phyloP scores from a whole-genome alignment of 2,113 vertebrate species.

The Chamaea fasciata region DNA sequence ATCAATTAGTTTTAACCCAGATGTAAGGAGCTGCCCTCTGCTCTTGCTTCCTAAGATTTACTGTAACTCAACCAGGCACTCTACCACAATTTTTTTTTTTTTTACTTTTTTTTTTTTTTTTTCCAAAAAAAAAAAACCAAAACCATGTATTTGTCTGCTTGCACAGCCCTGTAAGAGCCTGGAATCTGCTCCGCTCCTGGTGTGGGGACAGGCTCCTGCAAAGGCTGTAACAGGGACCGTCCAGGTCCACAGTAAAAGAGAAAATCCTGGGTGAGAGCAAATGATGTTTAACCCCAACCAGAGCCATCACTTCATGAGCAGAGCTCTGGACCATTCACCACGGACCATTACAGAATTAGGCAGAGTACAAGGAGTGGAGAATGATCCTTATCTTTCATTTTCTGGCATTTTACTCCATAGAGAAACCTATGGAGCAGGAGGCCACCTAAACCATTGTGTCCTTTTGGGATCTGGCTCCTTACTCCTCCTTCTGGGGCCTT shows the following conservation, averaged over 20 bases:
- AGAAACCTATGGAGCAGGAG: neutral
- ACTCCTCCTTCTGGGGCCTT: neutral
- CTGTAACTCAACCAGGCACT: slow-evolving; percentile 1
- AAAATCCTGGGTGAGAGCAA: neutral
- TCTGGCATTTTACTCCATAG: neutral
- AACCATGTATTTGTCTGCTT: neutral
- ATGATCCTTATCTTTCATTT: neutral
- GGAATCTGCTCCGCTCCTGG: neutral
- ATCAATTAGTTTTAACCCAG: slow-evolving; percentile 38
- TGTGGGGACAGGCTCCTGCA: neutral
- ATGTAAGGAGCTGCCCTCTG: slow-evolving; percentile 24
- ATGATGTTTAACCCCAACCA: neutral
- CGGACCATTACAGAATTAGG: neutral
- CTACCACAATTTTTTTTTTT: neutral
- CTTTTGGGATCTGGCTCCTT: neutral
- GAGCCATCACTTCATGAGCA: neutral
- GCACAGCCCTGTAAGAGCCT: neutral
- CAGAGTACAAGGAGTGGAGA: neutral
- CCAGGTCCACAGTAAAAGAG: neutral
- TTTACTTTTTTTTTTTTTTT: neutral
- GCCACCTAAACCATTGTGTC: neutral
- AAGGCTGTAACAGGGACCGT: rapidly evolving
- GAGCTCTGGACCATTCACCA: neutral
- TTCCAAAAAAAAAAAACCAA: too few species aligned
- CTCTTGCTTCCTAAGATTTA: slow-evolving; percentile 28